phyloP scores from a whole-genome alignment of 2,888 invertebrate genomes.

The Campopleginae sp. region DNA sequence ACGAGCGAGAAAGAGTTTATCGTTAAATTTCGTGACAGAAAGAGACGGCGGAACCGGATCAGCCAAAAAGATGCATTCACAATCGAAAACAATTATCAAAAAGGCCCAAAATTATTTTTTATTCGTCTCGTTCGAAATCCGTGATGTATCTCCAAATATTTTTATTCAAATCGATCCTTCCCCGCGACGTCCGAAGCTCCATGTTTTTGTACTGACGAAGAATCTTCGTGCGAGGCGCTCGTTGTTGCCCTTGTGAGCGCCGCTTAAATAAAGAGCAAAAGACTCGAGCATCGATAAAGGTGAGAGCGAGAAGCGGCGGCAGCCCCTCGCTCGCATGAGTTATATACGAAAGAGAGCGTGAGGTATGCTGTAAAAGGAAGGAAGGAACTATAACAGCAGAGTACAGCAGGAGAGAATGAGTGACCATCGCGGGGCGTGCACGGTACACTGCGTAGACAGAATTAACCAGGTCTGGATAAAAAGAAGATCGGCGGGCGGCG shows the following conservation, averaged over 20 bases:
- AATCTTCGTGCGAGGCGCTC: too few species aligned
- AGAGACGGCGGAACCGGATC: constrained; percentile 24
- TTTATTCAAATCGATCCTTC: background rate
- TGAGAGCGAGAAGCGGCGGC: constrained; percentile 55
- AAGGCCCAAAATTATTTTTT: background rate
- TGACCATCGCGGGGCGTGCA: constrained; percentile 59
- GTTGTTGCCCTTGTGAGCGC: constrained; percentile 44
- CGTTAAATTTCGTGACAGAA: constrained; percentile 13
- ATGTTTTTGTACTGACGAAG: too few species aligned
- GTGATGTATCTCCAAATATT: background rate
- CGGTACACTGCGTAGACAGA: constrained; percentile 46
- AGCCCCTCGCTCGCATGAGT: constrained; percentile 27
- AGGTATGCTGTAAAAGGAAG: constrained; percentile 53
- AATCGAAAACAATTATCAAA: constrained; percentile 10
- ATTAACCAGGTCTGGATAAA: constrained; percentile 50
- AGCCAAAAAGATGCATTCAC: constrained; percentile 13
- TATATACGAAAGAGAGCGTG: constrained; percentile 58
- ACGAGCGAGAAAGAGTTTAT: constrained; percentile 57
- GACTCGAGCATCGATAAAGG: constrained; percentile 61
- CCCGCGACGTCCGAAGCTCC: background rate
- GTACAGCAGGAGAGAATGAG: constrained; percentile 64
- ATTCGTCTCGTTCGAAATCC: background rate
- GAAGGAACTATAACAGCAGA: constrained; percentile 51
- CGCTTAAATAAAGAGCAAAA: constrained; percentile 54
- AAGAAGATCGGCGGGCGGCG: constrained; percentile 6